phyloP scores from a whole-genome alignment of 2,797 vertebrate genomes.

The Chelidonichthys spinosus region DNA sequence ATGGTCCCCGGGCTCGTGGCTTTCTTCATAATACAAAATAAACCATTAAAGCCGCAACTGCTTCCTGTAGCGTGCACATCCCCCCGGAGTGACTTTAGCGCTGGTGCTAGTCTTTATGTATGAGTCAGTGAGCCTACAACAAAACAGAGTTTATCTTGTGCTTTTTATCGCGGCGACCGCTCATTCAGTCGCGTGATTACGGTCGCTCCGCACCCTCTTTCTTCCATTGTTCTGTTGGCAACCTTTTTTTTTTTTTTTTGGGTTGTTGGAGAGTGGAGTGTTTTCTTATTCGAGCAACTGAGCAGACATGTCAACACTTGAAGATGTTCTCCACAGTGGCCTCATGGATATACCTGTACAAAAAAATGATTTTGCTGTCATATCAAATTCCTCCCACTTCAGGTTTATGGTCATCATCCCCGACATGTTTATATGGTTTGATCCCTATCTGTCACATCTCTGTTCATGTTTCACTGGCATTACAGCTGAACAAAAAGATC shows the following conservation, averaged over 20 bases:
- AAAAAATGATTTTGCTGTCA: slow-evolving; percentile 48
- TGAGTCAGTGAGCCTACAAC: slow-evolving; percentile 29
- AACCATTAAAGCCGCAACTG: slow-evolving; percentile 56
- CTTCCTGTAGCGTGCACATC: slow-evolving; percentile 30
- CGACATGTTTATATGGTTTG: slow-evolving; percentile 12
- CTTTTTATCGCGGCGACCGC: slow-evolving; percentile 53
- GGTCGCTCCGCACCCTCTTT: slow-evolving; percentile 8
- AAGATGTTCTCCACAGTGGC: slow-evolving; percentile 47
- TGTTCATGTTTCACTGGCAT: slow-evolving; percentile 3
- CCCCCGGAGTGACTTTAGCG: slow-evolving; percentile 35
- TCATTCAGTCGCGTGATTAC: slow-evolving; percentile 60
- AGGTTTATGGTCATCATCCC: slow-evolving; percentile 30
- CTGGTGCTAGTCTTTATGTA: slow-evolving; percentile 21
- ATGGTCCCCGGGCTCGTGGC: slow-evolving; percentile 36
- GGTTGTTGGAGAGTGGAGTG: slow-evolving; percentile 24
- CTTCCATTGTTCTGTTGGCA: slow-evolving; percentile 21
- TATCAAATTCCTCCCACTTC: slow-evolving; percentile 46
- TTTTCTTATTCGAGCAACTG: slow-evolving; percentile 55
- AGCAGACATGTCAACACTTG: slow-evolving; percentile 58
- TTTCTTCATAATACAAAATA: slow-evolving; percentile 59
- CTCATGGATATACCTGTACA: slow-evolving; percentile 31
- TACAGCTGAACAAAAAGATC: background rate
- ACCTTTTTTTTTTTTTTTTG: slow-evolving; percentile 11
- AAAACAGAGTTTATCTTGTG: slow-evolving; percentile 50
- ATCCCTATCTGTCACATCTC: background rate